Evolutionary conservation across 2,113 vertebrate species (phyloP).

Genomic region (Chlorocebus sabaeus): DNA sequence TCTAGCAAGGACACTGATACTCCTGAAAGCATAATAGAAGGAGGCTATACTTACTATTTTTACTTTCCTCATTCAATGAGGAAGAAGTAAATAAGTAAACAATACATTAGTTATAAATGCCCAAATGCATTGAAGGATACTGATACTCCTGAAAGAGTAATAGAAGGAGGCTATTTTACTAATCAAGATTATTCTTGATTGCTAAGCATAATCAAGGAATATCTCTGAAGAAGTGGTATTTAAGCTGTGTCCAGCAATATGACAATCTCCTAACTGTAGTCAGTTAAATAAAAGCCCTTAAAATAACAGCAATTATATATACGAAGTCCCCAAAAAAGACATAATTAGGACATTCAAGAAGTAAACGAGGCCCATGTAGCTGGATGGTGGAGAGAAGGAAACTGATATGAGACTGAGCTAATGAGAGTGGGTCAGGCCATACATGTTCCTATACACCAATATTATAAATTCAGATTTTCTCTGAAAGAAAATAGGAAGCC

Average conservation of each 20-base stretch:
- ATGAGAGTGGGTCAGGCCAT: neutral
- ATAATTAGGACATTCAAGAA: neutral
- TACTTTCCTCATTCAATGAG: too few relatives aligned
- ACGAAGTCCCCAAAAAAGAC: neutral
- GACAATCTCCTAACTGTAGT: neutral
- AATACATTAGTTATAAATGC: too few relatives aligned
- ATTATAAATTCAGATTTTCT: neutral
- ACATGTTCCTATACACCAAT: neutral
- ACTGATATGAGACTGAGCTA: neutral
- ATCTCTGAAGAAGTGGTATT: neutral
- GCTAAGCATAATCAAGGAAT: neutral
- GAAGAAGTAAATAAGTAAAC: too few relatives aligned
- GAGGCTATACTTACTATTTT: neutral
- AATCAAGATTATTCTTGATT: neutral
- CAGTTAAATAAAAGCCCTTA: neutral
- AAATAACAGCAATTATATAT: neutral
- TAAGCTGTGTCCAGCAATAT: neutral
- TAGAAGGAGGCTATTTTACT: too few relatives aligned
- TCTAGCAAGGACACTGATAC: accelerated
- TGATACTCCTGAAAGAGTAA: too few relatives aligned
- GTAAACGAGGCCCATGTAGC: too few relatives aligned
- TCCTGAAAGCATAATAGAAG: neutral
- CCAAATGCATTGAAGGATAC: too few relatives aligned
- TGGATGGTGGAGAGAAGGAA: neutral
- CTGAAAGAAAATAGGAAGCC: neutral